Percentiles rank a stretch among this genome's conserved stretches.
phyloP scores from a whole-genome alignment of 2,888 invertebrate species.

The Ichneumoninae sp. region DNA sequence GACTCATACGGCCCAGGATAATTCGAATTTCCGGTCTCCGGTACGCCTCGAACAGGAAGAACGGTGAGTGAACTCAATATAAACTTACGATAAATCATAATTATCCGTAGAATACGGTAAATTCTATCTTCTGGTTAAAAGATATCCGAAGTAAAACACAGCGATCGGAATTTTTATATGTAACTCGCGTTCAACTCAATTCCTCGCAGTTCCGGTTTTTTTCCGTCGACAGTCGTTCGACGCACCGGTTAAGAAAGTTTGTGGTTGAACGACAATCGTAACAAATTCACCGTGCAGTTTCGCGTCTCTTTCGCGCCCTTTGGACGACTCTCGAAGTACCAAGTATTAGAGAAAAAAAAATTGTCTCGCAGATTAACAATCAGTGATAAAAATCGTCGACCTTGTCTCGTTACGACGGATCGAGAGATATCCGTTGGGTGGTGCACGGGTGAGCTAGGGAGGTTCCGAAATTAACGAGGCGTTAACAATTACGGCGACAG shows the following conservation, averaged over 20 bases:
- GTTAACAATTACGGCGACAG: slow-evolving; percentile 40
- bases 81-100: slow-evolving; percentile 8
- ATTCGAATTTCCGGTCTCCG: slow-evolving; percentile 63
- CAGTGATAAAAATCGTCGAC: slow-evolving; percentile 18
- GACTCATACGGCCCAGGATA: slow-evolving; percentile 57
- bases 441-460: not conserved
- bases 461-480: slow-evolving; percentile 36
- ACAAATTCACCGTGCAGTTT: not conserved
- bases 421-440: slow-evolving; percentile 5
- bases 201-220: slow-evolving; percentile 46
- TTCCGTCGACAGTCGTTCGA: slow-evolving; percentile 53
- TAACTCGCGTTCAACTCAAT: not conserved
- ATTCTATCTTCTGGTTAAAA: not conserved
- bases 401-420: slow-evolving; percentile 27
- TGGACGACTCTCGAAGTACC: not conserved
- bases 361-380: not conserved
- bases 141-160: not conserved
- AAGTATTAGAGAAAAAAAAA: not conserved
- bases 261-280: slow-evolving; percentile 29
- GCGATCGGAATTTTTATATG: not conserved
- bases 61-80: slow-evolving; percentile 62
- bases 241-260: slow-evolving; percentile 68
- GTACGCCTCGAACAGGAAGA: slow-evolving; percentile 58
- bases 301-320: not conserved
- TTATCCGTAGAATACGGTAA: not conserved